Evolutionary conservation across 2,888 invertebrate genomes (phyloP).

Genomic region (Junonia oenone): DNA sequence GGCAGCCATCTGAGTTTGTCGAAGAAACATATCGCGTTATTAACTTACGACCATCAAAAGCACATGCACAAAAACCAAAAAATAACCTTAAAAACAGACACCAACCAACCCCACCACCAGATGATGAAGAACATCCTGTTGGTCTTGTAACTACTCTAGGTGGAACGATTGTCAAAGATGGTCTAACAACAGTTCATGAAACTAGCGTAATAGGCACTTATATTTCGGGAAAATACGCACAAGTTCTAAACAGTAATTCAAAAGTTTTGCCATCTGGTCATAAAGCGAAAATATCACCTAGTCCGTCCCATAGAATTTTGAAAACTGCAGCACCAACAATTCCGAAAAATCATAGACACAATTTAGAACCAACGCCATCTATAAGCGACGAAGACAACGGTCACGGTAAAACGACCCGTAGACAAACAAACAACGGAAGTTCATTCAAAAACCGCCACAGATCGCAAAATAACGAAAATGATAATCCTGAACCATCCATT

Average conservation of each 20-base stretch:
- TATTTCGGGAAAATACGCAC: constrained; percentile 93
- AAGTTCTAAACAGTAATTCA: constrained; percentile 90
- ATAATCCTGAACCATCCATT: constrained; percentile 49
- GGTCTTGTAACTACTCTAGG: constrained; percentile 91
- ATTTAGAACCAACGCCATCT: constrained; percentile 83
- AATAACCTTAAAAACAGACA: constrained; percentile 64
- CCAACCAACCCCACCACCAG: constrained; percentile 63
- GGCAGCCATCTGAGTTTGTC: constrained; percentile 90
- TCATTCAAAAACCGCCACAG: constrained; percentile 81
- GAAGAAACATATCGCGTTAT: constrained; percentile 92
- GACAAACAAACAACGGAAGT: constrained; percentile 66
- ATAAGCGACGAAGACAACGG: constrained; percentile 81
- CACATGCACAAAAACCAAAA: constrained; percentile 66
- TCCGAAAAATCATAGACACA: constrained; percentile 73
- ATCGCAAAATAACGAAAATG: constrained; percentile 57
- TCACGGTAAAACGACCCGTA: constrained; percentile 73
- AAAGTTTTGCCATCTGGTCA: constrained; percentile 77
- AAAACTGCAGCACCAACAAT: constrained; percentile 87
- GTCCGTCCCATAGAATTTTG: constrained; percentile 83
- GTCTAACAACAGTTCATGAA: constrained; percentile 90
- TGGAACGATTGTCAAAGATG: constrained; percentile 90
- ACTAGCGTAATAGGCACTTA: constrained; percentile 94
- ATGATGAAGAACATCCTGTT: constrained; percentile 84
- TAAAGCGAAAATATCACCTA: constrained; percentile 83
- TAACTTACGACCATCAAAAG: constrained; percentile 86